phyloP scores from a whole-genome alignment of 30 jellyfish, hydroid and myxozoan species.

The Turritopsis dohrnii region DNA sequence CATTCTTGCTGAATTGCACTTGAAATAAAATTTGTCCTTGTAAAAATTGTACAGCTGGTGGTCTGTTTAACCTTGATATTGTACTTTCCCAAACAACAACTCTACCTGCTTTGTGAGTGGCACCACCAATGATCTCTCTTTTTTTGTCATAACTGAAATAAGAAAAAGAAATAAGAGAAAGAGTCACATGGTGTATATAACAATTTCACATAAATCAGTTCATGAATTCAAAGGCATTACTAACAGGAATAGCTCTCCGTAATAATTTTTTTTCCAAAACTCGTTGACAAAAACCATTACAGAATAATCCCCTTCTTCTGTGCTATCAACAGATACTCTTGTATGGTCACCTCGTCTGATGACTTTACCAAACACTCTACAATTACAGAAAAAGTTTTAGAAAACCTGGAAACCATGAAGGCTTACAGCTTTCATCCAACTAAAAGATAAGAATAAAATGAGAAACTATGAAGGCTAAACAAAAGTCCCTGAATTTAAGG shows the following conservation, averaged over 20 bases:
- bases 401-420: not conserved
- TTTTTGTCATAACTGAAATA: constrained; percentile 57
- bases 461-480: no score
- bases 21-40: constrained; percentile 78
- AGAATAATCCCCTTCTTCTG: constrained; percentile 59
- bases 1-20: constrained; percentile 47
- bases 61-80: constrained; percentile 65
- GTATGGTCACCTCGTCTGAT: constrained; percentile 87
- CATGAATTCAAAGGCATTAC: no score
- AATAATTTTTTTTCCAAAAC: constrained; percentile 69
- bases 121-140: constrained; percentile 76
- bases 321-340: constrained; percentile 65
- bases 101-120: constrained; percentile 76
- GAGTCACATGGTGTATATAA: no score
- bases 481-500: no score
- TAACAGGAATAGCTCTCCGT: constrained; percentile 89
- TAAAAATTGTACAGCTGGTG: constrained; percentile 72
- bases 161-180: no score
- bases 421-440: no score
- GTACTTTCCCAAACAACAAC: constrained; percentile 89
- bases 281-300: constrained; percentile 53
- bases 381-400: no score
- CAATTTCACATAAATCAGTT: no score
- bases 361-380: constrained; percentile 70
- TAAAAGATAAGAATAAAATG: no score